Conservation (phyloP, 2,888 invertebrate species). For the Sycophila texana region DNA sequence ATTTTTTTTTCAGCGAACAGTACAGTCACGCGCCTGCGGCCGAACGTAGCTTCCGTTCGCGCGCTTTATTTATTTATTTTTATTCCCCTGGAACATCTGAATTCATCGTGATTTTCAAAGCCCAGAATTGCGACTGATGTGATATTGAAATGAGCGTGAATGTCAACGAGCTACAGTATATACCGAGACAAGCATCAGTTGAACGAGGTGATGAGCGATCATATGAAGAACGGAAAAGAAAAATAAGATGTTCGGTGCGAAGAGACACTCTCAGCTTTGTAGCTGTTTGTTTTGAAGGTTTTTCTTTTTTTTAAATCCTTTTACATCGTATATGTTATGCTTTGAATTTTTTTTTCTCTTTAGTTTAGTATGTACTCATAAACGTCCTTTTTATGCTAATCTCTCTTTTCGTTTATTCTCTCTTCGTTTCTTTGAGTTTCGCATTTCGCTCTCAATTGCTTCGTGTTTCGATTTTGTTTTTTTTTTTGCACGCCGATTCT, state of each 20-base stretch:
- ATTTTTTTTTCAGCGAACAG: not conserved
- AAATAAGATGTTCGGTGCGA: slow-evolving; percentile 49
- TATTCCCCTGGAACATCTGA: not conserved
- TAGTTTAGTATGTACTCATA: slow-evolving; percentile 7
- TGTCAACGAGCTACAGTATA: slow-evolving; percentile 10
- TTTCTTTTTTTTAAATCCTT: slow-evolving; percentile 40
- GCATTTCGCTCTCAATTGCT: not conserved
- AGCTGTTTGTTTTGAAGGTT: slow-evolving; percentile 28
- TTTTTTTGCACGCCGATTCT: too few relatives aligned
- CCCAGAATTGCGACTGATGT: slow-evolving; percentile 9
- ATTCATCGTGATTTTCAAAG: slow-evolving; percentile 1
- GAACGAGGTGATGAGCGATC: slow-evolving; percentile 38
- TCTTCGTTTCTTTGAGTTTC: not conserved
- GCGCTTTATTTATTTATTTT: not conserved
- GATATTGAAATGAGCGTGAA: slow-evolving; percentile 19
- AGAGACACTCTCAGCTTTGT: slow-evolving; percentile 64
- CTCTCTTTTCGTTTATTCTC: slow-evolving; percentile 21
- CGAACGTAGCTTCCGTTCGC: not conserved
- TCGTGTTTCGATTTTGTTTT: too few relatives aligned
- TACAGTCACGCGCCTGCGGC: not conserved
- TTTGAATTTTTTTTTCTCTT: slow-evolving; percentile 16
- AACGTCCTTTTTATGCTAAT: not conserved
- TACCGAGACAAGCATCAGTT: slow-evolving; percentile 27
- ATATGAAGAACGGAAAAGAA: slow-evolving; percentile 47
- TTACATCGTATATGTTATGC: not conserved